Evolutionary conservation across 2,797 vertebrate genomes (phyloP).

Genomic region (Heliangelus exortis): DNA sequence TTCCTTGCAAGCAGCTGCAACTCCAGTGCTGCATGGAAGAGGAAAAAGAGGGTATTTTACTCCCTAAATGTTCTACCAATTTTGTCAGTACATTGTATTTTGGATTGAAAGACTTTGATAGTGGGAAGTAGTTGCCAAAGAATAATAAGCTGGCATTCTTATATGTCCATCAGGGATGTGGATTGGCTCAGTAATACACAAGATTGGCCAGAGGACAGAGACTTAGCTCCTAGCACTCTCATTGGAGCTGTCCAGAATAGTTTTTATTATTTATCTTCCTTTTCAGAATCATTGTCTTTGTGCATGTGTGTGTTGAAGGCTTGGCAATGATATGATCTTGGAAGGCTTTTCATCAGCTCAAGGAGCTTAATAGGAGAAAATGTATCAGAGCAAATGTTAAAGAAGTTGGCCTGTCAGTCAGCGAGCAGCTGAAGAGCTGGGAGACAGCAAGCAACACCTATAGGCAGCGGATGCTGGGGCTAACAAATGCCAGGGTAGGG

Average conservation of each 20-base stretch:
- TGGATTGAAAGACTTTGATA: constrained; percentile 19
- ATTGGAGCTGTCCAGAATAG: not conserved
- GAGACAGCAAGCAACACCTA: not conserved
- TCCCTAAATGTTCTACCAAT: not conserved
- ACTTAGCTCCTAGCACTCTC: not conserved
- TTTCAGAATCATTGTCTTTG: not conserved
- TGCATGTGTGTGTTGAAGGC: not conserved
- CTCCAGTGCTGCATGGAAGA: not conserved
- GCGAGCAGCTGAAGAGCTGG: not conserved
- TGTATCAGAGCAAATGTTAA: constrained; percentile 28
- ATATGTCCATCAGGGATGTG: not conserved
- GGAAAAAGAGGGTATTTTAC: constrained; percentile 1
- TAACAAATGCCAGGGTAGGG: not conserved
- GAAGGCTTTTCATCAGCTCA: constrained; percentile 54
- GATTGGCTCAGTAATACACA: not conserved
- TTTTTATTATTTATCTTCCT: constrained; percentile 19
- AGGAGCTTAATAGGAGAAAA: constrained; percentile 48
- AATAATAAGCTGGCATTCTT: constrained; percentile 17
- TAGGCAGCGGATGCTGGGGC: not conserved
- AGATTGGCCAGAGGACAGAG: not conserved
- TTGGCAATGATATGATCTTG: constrained; percentile 18
- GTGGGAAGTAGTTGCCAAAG: not conserved
- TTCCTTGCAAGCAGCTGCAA: constrained; percentile 61
- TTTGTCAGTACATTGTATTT: not conserved
- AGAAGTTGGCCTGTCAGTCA: constrained; percentile 6